phyloP scores from a whole-genome alignment of 2,797 vertebrate species.

The Peromyscus eremicus region DNA sequence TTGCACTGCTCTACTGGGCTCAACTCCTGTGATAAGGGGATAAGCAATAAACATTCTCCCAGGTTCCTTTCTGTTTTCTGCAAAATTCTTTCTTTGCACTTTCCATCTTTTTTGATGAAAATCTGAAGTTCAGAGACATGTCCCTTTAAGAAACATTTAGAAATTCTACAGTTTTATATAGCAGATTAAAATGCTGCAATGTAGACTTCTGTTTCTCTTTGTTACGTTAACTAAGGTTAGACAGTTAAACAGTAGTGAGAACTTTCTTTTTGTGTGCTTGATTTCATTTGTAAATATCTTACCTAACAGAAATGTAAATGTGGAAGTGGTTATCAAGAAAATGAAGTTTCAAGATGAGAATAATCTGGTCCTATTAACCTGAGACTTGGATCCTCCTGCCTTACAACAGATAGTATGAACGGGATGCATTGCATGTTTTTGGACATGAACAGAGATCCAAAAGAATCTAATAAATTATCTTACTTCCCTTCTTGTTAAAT shows the following conservation, averaged over 20 bases:
- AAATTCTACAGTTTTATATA: not conserved
- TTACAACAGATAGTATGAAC: conserved; percentile 55
- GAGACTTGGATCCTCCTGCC: conserved; percentile 39
- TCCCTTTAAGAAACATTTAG: not conserved
- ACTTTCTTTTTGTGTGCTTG: not conserved
- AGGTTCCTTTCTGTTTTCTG: not conserved
- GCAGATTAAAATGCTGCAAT: not conserved
- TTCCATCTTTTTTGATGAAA: not conserved
- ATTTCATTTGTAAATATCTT: conserved; percentile 62
- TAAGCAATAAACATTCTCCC: not conserved
- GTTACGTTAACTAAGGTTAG: not conserved
- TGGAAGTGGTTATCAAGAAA: not conserved
- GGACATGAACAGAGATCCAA: conserved; percentile 58
- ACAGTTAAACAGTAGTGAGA: not conserved
- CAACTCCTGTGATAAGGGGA: not conserved
- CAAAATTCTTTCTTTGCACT: not conserved
- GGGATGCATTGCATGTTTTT: not conserved
- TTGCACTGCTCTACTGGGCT: not conserved
- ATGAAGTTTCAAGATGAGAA: not conserved
- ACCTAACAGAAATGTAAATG: conserved; percentile 12
- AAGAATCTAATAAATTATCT: conserved; percentile 75
- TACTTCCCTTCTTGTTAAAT: conserved; percentile 72
- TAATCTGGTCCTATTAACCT: not conserved
- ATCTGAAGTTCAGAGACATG: not conserved
- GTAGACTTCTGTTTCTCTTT: not conserved